Percentiles rank a stretch among this genome's conserved stretches.
Conservation (phyloP, 2,113 vertebrate species). For the Hoplias malabaricus region DNA sequence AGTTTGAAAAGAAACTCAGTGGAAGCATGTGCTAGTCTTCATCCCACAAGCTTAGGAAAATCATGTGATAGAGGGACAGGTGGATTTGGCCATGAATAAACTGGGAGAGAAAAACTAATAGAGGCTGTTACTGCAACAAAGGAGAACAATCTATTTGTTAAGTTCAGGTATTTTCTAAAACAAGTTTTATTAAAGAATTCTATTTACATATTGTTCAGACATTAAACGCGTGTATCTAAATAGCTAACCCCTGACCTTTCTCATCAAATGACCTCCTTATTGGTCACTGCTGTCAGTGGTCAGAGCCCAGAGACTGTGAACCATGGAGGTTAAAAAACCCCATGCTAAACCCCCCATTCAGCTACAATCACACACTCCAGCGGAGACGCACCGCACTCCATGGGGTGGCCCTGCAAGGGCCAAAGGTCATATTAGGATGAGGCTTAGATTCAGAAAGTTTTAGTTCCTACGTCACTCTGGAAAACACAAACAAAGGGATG, state of each 20-base stretch:
- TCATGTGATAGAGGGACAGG: too few relatives aligned
- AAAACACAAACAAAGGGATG: slow-evolving; percentile 57
- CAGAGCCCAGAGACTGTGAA: slow-evolving; percentile 53
- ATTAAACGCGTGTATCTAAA: neutral
- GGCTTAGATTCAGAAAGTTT: slow-evolving; percentile 55
- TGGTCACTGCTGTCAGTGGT: slow-evolving; percentile 15
- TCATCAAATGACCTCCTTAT: neutral
- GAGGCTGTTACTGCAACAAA: too few relatives aligned
- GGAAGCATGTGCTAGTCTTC: too few relatives aligned
- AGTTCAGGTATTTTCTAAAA: too few relatives aligned
- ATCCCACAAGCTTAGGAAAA: too few relatives aligned
- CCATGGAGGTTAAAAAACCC: slow-evolving; percentile 53
- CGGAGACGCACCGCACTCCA: slow-evolving; percentile 55
- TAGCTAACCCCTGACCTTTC: too few relatives aligned
- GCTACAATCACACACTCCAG: slow-evolving; percentile 49
- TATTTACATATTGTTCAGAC: neutral
- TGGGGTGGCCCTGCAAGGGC: slow-evolving; percentile 57
- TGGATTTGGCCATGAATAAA: too few relatives aligned
- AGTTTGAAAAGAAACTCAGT: too few relatives aligned
- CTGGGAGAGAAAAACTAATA: too few relatives aligned
- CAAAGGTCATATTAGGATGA: slow-evolving; percentile 67
- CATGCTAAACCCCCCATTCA: slow-evolving; percentile 22
- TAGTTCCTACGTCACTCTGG: slow-evolving; percentile 61
- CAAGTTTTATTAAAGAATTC: too few relatives aligned
- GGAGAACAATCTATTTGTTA: too few relatives aligned